Percentiles rank a stretch among this genome's conserved stretches.
Conservation (phyloP, 2,888 invertebrate genomes). For the Dione juno region DNA sequence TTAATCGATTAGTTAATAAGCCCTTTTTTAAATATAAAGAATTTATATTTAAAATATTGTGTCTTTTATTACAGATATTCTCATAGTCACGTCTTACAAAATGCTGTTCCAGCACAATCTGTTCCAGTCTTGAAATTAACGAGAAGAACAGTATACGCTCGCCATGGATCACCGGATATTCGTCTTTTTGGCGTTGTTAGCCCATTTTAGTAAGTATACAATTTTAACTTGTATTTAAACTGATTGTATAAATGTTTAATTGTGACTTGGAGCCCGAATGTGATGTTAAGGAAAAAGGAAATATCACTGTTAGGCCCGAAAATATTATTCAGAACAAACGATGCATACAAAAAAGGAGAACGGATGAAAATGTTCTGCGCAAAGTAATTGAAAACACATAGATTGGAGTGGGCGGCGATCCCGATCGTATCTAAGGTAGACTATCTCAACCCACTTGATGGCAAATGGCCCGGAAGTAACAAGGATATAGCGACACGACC, state of each 20-base stretch:
- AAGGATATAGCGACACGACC: slow-evolving; percentile 71
- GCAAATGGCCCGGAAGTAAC: slow-evolving; percentile 77
- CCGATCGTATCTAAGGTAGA: slow-evolving; percentile 76
- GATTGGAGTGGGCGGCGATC: slow-evolving; percentile 61
- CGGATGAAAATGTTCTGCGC: slow-evolving; percentile 48
- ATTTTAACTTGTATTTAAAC: not conserved
- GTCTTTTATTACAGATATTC: slow-evolving; percentile 50
- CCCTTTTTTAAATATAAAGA: not conserved
- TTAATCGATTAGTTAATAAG: not conserved
- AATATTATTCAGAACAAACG: slow-evolving; percentile 37
- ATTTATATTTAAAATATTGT: not conserved
- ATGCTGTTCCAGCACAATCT: slow-evolving; percentile 53
- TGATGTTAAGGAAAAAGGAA: slow-evolving; percentile 10
- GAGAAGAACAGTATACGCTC: slow-evolving; percentile 39
- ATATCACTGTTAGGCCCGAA: slow-evolving; percentile 24
- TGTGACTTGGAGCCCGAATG: not conserved
- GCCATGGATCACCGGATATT: slow-evolving; percentile 67
- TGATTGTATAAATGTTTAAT: no score
- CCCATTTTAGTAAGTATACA: slow-evolving; percentile 67
- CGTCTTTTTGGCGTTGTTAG: slow-evolving; percentile 62
- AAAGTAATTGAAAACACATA: slow-evolving; percentile 72
- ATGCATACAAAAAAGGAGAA: slow-evolving; percentile 40
- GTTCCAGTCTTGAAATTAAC: slow-evolving; percentile 52
- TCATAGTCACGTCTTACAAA: slow-evolving; percentile 47
- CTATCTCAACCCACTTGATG: slow-evolving; percentile 79